Conservation (phyloP, 2,113 vertebrate genomes). For the Pseudolaguvia tuberculata region DNA sequence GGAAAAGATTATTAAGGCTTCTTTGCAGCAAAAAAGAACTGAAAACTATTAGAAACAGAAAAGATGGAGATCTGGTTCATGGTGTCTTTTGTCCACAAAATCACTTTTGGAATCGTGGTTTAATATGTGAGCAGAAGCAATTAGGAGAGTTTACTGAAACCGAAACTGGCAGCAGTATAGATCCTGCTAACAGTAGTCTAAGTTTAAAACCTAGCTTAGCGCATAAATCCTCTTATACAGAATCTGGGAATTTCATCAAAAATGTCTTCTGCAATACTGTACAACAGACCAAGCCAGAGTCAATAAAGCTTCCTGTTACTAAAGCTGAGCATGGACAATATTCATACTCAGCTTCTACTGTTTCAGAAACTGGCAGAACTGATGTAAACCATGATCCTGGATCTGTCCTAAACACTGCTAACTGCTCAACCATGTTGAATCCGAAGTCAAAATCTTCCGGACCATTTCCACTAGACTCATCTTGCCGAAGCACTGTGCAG, state of each 20-base stretch:
- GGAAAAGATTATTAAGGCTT: constrained; percentile 7
- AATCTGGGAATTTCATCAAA: constrained; percentile 11
- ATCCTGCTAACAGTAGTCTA: not conserved
- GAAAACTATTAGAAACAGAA: not conserved
- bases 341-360: not conserved
- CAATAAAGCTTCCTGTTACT: not conserved
- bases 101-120: constrained; percentile 10
- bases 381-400: not conserved
- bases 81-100: constrained; percentile 18
- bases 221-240: constrained; percentile 9
- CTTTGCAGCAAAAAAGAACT: constrained; percentile 5
- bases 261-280: not conserved
- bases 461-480: not conserved
- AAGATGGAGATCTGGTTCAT: constrained; percentile 6
- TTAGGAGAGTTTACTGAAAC: not conserved
- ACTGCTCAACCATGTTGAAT: not conserved
- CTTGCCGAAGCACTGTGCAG: not conserved
- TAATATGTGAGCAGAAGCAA: constrained; percentile 25
- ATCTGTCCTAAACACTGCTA: not conserved
- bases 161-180: not conserved
- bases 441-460: not conserved
- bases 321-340: not conserved
- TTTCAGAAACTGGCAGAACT: not conserved
- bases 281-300: constrained; percentile 10
- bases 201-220: not conserved